These are phyloP conservation scores for Diuraphis noxia DNA, from an alignment of 1,140 invertebrate species.

Conservation along the genomic window DNA sequence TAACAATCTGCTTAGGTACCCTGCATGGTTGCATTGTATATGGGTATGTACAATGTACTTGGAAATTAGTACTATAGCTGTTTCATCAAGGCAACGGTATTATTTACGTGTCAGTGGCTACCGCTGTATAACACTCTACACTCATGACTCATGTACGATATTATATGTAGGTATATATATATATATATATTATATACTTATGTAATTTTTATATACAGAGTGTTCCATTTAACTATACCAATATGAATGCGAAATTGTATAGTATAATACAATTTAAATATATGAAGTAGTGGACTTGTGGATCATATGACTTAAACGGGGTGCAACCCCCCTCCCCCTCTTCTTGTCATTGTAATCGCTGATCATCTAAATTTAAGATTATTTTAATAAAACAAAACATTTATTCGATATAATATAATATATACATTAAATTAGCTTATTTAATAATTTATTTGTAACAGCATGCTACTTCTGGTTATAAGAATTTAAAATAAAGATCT, in stretches of 20 bases:
- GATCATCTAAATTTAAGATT: neutral
- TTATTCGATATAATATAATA: neutral
- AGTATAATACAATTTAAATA: neutral
- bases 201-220: neutral
- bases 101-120: conserved; percentile 1
- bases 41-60: neutral
- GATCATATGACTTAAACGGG: neutral
- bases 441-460: no score
- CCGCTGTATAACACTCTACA: neutral
- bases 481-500: neutral
- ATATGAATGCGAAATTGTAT: neutral
- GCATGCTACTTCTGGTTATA: neutral
- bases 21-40: neutral
- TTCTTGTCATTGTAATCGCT: neutral
- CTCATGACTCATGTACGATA: neutral
- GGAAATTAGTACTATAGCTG: neutral
- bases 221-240: neutral
- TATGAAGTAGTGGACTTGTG: neutral
- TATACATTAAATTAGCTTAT: neutral
- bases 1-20: neutral
- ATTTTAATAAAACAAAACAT: neutral
- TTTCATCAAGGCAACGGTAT: conserved; percentile 22
- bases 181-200: no score
- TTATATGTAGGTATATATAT: no score
- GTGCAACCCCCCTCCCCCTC: no score